Evolutionary conservation across 2,888 invertebrate genomes (phyloP).

Genomic region (Hemithea aestivaria): DNA sequence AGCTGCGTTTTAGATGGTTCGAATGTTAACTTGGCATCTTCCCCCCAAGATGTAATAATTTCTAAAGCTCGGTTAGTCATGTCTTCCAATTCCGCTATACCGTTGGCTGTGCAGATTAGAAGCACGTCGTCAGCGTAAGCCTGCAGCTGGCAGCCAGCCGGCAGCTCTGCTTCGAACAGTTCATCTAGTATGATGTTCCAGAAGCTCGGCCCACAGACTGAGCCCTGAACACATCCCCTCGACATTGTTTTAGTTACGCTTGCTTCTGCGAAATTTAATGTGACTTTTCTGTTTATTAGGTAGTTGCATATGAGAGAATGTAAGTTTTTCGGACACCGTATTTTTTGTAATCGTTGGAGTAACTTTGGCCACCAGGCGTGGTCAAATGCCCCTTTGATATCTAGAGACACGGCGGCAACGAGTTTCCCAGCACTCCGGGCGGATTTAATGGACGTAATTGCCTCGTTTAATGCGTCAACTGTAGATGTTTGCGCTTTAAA

Average conservation of each 20-base stretch:
- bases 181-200: slow-evolving; percentile 31
- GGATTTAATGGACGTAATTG: slow-evolving; percentile 3
- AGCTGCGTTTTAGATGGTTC: slow-evolving; percentile 1
- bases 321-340: slow-evolving; percentile 23
- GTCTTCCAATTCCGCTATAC: slow-evolving; percentile 9
- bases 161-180: slow-evolving; percentile 8
- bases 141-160: background rate
- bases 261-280: slow-evolving; percentile 12
- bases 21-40: background rate
- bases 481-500: slow-evolving; percentile 24
- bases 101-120: slow-evolving; percentile 25
- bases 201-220: slow-evolving; percentile 21
- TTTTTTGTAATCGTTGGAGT: slow-evolving; percentile 12
- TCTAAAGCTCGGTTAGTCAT: background rate
- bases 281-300: slow-evolving; percentile 10
- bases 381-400: slow-evolving; percentile 24
- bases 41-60: background rate
- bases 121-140: too few relatives aligned
- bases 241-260: slow-evolving; percentile 13
- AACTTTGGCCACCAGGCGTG: slow-evolving; percentile 28
- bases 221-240: slow-evolving; percentile 31
- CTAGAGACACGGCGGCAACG: slow-evolving; percentile 16
- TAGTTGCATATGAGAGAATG: slow-evolving; percentile 22
- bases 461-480: slow-evolving; percentile 7
- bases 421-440: background rate